Conservation (phyloP, 1,140 invertebrate species). For the Nomia melanderi region DNA sequence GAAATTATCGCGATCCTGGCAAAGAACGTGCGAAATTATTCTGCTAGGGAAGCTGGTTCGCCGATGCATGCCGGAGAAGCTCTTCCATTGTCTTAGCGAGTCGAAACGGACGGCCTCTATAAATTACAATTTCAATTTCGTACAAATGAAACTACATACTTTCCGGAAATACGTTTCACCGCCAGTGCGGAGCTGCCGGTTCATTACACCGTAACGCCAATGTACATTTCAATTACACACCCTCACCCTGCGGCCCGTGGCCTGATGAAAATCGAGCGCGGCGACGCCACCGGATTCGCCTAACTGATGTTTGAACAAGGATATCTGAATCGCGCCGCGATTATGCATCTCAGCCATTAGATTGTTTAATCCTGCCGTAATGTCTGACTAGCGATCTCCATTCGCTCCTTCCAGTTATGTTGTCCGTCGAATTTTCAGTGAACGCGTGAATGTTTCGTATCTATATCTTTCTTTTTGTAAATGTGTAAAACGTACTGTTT, state of each 20-base stretch:
- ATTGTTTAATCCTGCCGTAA: not conserved
- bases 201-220: constrained; percentile 52
- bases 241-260: constrained; percentile 6
- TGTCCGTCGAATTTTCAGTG: no score
- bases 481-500: no score
- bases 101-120: constrained; percentile 25
- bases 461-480: no score
- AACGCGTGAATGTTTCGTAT: no score
- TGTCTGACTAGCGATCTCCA: not conserved
- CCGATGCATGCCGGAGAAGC: not conserved
- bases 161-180: constrained; percentile 46
- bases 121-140: constrained; percentile 59
- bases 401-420: no score
- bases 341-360: not conserved
- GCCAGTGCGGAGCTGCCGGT: not conserved
- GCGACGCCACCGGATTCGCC: constrained; percentile 28
- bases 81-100: not conserved
- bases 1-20: no score
- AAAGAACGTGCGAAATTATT: constrained; percentile 9
- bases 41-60: not conserved
- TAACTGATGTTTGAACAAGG: constrained; percentile 41
- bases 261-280: constrained; percentile 50
- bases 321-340: constrained; percentile 18
- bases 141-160: constrained; percentile 55
- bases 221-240: constrained; percentile 60